Percentiles rank a stretch among this genome's conserved stretches.
These are phyloP conservation scores for Nephrotoma flavescens DNA, from an alignment of 2,888 invertebrate genomes.

Conservation along the genomic window DNA sequence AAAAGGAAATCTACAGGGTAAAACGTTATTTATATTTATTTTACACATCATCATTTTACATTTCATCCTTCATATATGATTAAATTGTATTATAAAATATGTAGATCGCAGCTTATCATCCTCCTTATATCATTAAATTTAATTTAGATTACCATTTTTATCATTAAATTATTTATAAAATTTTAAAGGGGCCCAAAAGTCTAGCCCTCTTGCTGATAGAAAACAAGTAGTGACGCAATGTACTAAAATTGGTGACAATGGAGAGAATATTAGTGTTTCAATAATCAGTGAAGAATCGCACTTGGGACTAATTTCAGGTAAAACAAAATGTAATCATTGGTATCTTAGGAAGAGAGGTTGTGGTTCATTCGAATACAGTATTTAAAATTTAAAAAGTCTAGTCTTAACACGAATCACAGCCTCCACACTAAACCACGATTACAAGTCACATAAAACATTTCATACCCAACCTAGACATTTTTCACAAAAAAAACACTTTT, in stretches of 20 bases:
- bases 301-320: slow-evolving; percentile 49
- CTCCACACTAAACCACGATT: background rate
- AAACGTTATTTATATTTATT: slow-evolving; percentile 2
- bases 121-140: background rate
- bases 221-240: slow-evolving; percentile 31
- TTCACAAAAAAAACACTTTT: background rate
- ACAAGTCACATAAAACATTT: background rate
- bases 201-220: slow-evolving; percentile 1
- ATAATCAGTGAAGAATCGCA: slow-evolving; percentile 47
- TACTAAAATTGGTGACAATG: slow-evolving; percentile 22
- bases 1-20: slow-evolving; percentile 12
- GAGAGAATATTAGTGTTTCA: slow-evolving; percentile 32
- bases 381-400: background rate
- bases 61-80: background rate
- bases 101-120: background rate
- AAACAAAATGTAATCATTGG: slow-evolving; percentile 17
- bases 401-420: background rate
- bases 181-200: slow-evolving; percentile 1
- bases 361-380: background rate
- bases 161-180: background rate
- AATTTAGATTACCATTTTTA: background rate
- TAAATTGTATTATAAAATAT: background rate
- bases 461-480: background rate
- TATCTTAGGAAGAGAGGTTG: background rate
- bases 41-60: background rate